phyloP scores from a whole-genome alignment of 2,888 invertebrate genomes.

The Oscheius sp. region DNA sequence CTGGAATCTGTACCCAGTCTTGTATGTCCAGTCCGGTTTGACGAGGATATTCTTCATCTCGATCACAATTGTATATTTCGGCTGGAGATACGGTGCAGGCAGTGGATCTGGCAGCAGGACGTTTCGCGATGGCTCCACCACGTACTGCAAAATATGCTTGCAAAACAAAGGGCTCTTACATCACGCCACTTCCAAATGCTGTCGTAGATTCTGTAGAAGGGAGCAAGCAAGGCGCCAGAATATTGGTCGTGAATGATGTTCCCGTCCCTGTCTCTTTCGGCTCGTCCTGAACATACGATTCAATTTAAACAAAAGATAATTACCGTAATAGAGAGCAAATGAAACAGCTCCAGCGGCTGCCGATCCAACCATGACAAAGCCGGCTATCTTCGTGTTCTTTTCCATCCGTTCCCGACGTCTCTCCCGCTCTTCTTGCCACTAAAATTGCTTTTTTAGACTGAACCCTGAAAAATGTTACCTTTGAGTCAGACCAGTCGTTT shows the following conservation, averaged over 20 bases:
- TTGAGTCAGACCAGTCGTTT: background rate
- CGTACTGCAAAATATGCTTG: constrained; percentile 58
- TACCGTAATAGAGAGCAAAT: constrained; percentile 68
- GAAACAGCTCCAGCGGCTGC: constrained; percentile 51
- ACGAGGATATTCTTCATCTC: constrained; percentile 96
- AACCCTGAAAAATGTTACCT: background rate
- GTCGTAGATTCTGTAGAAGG: constrained; percentile 64
- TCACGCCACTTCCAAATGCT: constrained; percentile 63
- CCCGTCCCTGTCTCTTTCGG: constrained; percentile 61
- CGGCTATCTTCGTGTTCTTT: constrained; percentile 62
- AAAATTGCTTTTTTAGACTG: background rate
- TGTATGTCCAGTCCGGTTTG: constrained; percentile 93
- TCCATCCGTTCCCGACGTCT: constrained; percentile 58
- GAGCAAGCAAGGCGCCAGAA: constrained; percentile 58
- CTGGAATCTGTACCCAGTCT: constrained; percentile 84
- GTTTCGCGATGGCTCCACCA: constrained; percentile 92
- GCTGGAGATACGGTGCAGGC: constrained; percentile 88
- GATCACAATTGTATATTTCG: constrained; percentile 92
- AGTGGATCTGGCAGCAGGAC: constrained; percentile 92
- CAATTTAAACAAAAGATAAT: background rate
- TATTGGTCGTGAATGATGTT: constrained; percentile 61
- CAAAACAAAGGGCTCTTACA: constrained; percentile 41
- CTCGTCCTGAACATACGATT: constrained; percentile 44
- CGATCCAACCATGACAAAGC: constrained; percentile 48
- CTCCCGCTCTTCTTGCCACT: constrained; percentile 50